phyloP scores from a whole-genome alignment of 2,888 invertebrate species.

The Zaprionus obscuricornis region DNA sequence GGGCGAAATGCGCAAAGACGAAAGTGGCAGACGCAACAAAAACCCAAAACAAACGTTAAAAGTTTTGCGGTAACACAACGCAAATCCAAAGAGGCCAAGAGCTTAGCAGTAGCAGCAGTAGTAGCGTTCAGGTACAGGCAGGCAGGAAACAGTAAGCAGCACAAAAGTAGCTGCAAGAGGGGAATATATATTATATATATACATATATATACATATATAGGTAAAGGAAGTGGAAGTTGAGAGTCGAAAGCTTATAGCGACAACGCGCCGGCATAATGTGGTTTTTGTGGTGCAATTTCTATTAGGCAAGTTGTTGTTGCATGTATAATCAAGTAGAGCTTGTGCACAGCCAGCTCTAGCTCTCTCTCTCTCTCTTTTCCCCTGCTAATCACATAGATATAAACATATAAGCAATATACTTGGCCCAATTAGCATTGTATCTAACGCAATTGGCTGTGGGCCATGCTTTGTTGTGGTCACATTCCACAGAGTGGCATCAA shows the following conservation, averaged over 20 bases:
- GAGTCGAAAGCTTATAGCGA: slow-evolving; percentile 40
- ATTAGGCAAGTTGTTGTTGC: slow-evolving; percentile 61
- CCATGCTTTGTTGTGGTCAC: slow-evolving; percentile 72
- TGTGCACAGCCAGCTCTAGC: neutral
- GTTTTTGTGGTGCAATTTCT: slow-evolving; percentile 72
- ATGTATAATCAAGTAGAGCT: slow-evolving; percentile 60
- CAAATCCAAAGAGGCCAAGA: slow-evolving; percentile 53
- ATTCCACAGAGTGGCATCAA: slow-evolving; percentile 43
- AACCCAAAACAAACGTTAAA: slow-evolving; percentile 71
- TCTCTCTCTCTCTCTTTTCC: neutral
- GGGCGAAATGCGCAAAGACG: slow-evolving; percentile 61
- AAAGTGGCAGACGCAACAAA: slow-evolving; percentile 49
- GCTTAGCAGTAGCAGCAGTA: slow-evolving; percentile 14
- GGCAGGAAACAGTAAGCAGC: neutral
- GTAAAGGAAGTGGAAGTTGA: slow-evolving; percentile 7
- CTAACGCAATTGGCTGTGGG: slow-evolving; percentile 69
- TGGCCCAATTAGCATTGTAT: slow-evolving; percentile 72
- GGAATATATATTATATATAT: neutral
- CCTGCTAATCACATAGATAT: neutral
- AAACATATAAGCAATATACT: slow-evolving; percentile 5
- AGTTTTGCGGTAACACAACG: slow-evolving; percentile 71
- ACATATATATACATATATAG: no score
- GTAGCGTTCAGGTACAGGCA: slow-evolving; percentile 10
- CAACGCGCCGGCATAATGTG: slow-evolving; percentile 73
- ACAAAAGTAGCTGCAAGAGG: neutral